Conservation (phyloP, 2,888 invertebrate species). For the Cephus rjabovi region DNA sequence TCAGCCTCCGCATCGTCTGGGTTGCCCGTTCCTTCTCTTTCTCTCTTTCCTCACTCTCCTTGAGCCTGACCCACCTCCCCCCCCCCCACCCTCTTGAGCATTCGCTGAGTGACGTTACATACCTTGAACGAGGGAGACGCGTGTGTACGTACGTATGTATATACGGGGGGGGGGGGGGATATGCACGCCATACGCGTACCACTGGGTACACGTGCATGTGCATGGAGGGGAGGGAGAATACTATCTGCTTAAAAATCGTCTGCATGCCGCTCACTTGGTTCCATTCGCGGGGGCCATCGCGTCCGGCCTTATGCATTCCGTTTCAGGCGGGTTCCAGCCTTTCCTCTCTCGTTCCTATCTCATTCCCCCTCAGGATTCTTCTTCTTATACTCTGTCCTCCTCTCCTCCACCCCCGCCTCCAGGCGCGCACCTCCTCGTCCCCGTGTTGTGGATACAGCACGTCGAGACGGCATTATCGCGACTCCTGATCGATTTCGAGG, state of each 20-base stretch:
- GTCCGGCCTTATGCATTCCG: conserved; percentile 43
- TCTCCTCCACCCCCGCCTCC: not conserved
- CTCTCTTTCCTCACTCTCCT: not conserved
- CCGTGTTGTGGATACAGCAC: not conserved
- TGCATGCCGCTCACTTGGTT: conserved; percentile 45
- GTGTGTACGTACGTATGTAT: conserved; percentile 11
- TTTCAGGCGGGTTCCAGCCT: conserved; percentile 12
- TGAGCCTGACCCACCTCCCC: conserved; percentile 24
- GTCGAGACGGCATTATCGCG: not conserved
- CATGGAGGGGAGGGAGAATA: conserved; percentile 18
- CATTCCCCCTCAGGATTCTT: conserved; percentile 5
- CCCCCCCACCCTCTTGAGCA: conserved; percentile 23
- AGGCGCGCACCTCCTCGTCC: not conserved
- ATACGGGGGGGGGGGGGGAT: conserved; percentile 6
- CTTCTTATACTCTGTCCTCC: not conserved
- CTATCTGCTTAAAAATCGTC: conserved; percentile 52
- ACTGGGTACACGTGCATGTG: not conserved
- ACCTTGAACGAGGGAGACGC: not conserved
- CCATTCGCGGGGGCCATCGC: conserved; percentile 45
- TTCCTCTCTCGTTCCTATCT: not conserved
- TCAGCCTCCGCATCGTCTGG: conserved; percentile 53
- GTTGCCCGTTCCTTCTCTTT: conserved; percentile 7
- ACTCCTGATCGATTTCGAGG: not conserved
- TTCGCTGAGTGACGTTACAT: not conserved
- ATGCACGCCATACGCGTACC: not conserved